Base-by-base conservation (phyloP, 2,888 invertebrate species). In the Ophioninae sp. region DNA sequence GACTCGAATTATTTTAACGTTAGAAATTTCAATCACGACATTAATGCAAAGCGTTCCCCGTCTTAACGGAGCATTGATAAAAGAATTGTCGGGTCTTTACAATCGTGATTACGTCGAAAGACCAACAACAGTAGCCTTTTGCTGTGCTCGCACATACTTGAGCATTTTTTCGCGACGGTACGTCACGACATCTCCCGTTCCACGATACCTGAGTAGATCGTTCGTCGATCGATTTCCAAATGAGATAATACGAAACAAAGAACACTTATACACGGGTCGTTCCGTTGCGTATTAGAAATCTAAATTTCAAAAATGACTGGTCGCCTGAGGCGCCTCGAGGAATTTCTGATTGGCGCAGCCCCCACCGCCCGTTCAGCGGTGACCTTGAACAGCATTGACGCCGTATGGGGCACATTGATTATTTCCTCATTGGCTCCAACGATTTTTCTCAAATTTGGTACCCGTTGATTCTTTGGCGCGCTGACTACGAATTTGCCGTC, bases 161-260 rank as follows among this genome's bases (percentile, higher is more conserved):
- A 23, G 39, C 30, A 37, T 74, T 64, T n/a, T 20, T 75, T 70
- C 41, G 21, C 69, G 62, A 56, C 50, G 80, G 10, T 30, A 7
- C 39, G 37, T 7, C 37, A 21, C 41, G 57, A 57, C 57, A 21
- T 50, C 30, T 72, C 64, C 65, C 41, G 44, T 65, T 73, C n/a
- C 41, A 59, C 30, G 65, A 65, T 44, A 62, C 59, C 37, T 17
- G 65, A n/a, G 59, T 56, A 21, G 74, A 62, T 62, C 69, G 13
- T 69, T 7, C 56, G 67, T 77, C 72, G 50, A 76, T 77, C 67
- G 76, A 77, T 81, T 10, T 30, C 10, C 37, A 17, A 77, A n/a
- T 21, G 72, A 72, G 64, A 75, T 65, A 76, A 76, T 37, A 76
- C 44, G 39, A 39, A 41, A 61, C 59, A 7, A 61, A 41, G 17